phyloP scores from a whole-genome alignment of 2,113 vertebrate species.

The Chaenogobius annularis region DNA sequence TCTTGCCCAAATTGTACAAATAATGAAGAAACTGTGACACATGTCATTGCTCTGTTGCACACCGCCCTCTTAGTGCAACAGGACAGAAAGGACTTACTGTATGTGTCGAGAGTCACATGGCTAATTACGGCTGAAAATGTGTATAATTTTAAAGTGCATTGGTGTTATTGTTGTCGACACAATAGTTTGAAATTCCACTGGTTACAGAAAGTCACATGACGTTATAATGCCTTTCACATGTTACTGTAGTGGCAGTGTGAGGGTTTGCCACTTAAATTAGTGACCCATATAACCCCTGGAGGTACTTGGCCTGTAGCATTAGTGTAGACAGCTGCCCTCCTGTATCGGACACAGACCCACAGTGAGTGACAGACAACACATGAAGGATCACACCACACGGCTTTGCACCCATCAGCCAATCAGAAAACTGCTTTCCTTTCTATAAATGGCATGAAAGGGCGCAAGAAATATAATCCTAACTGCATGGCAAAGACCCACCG shows the following conservation, averaged over 20 bases:
- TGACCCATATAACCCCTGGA: slow-evolving; percentile 24
- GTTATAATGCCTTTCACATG: slow-evolving; percentile 41
- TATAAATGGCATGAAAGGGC: slow-evolving; percentile 23
- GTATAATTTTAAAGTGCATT: background rate
- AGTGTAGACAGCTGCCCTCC: background rate
- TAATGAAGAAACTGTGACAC: slow-evolving; percentile 12
- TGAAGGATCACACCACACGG: slow-evolving; percentile 64
- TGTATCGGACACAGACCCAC: background rate
- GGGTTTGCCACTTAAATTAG: slow-evolving; percentile 15
- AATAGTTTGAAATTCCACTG: slow-evolving; percentile 20
- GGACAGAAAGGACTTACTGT: background rate
- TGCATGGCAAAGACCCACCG: slow-evolving; percentile 32
- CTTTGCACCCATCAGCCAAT: slow-evolving; percentile 49
- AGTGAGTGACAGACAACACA: slow-evolving; percentile 7
- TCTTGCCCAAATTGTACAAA: slow-evolving; percentile 23
- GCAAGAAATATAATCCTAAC: slow-evolving; percentile 42
- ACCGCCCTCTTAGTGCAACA: slow-evolving; percentile 20
- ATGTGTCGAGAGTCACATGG: background rate
- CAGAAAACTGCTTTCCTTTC: slow-evolving; percentile 12
- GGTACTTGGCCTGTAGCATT: background rate
- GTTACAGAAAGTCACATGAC: slow-evolving; percentile 36
- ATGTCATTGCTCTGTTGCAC: slow-evolving; percentile 19
- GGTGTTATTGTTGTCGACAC: background rate
- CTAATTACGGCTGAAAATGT: slow-evolving; percentile 4
- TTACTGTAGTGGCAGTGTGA: slow-evolving; percentile 11